Evolutionary conservation across 2,888 invertebrate genomes (phyloP).

Genomic region (Rhynchonema sp.): DNA sequence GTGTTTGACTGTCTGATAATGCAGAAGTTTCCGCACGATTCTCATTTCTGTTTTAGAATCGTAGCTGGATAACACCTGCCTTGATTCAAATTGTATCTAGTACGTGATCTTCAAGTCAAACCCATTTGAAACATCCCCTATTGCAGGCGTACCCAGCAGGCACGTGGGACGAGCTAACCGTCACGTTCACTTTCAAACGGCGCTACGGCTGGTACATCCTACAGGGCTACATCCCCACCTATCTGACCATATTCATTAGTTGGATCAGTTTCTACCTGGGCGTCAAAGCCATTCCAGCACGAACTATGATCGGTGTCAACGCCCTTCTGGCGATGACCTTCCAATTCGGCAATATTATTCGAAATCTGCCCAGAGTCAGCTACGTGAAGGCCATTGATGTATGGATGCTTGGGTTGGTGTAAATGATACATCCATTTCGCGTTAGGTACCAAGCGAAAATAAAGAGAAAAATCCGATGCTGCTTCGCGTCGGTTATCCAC

Average conservation of each 20-base stretch:
- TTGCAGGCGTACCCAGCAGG: constrained; percentile 21
- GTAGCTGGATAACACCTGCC: background rate
- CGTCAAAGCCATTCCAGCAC: constrained; percentile 25
- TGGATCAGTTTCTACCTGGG: constrained; percentile 28
- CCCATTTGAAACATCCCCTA: too few species aligned
- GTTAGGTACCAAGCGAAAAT: background rate
- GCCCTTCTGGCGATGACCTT: constrained; percentile 28
- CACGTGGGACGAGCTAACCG: constrained; percentile 25
- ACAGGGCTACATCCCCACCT: constrained; percentile 26
- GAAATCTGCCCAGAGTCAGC: constrained; percentile 25
- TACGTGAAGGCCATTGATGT: constrained; percentile 24
- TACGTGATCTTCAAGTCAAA: background rate
- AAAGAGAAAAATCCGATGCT: too few species aligned
- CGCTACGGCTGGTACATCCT: constrained; percentile 27
- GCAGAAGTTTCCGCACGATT: too few species aligned
- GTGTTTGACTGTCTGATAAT: too few species aligned
- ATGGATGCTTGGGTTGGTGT: constrained; percentile 20
- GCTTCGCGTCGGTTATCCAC: too few species aligned
- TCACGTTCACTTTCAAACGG: constrained; percentile 20
- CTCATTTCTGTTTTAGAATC: too few species aligned
- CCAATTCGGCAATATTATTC: constrained; percentile 27
- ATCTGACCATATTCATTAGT: constrained; percentile 25
- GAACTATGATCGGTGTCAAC: constrained; percentile 28
- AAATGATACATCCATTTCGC: background rate
- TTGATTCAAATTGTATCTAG: background rate